Conservation (phyloP, 2,888 invertebrate species). For the Plutella xylostella region DNA sequence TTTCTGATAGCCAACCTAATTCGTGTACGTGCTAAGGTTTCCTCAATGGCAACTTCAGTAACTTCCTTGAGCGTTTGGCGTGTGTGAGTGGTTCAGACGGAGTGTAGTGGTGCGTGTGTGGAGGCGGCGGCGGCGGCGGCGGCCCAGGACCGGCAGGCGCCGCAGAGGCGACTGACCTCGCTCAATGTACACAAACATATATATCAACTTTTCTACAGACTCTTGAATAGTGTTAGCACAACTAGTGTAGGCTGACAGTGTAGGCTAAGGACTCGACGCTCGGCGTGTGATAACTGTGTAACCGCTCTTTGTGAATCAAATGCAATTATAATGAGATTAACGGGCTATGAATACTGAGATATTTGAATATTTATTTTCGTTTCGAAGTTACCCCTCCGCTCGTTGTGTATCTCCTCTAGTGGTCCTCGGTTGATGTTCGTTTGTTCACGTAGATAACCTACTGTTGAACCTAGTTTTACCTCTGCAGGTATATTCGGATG, state of each 20-base stretch:
- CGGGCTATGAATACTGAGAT: conserved; percentile 40
- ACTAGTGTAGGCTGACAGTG: conserved; percentile 29
- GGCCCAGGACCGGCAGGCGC: conserved; percentile 12
- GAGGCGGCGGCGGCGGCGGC: conserved; percentile 16
- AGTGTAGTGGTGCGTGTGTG: conserved; percentile 7
- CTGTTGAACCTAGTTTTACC: too few relatives aligned
- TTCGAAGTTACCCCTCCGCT: conserved; percentile 40
- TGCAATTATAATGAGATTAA: conserved; percentile 20
- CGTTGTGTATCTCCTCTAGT: too few relatives aligned
- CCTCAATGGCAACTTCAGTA: too few relatives aligned
- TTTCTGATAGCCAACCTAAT: too few relatives aligned
- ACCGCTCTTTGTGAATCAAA: conserved; percentile 7
- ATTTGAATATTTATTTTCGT: conserved; percentile 33
- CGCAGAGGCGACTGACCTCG: conserved; percentile 36
- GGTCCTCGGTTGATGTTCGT: too few relatives aligned
- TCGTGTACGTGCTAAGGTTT: too few relatives aligned
- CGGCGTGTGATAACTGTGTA: not conserved
- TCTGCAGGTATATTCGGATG: too few relatives aligned
- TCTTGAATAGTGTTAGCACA: conserved; percentile 33
- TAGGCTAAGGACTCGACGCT: conserved; percentile 4
- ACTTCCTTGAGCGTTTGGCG: too few relatives aligned
- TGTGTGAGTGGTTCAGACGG: too few relatives aligned
- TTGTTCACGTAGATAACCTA: too few relatives aligned
- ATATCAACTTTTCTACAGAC: not conserved
- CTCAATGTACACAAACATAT: conserved; percentile 21